Base-by-base conservation (phyloP, 2,888 invertebrate genomes). In the Campoletis raptor region DNA sequence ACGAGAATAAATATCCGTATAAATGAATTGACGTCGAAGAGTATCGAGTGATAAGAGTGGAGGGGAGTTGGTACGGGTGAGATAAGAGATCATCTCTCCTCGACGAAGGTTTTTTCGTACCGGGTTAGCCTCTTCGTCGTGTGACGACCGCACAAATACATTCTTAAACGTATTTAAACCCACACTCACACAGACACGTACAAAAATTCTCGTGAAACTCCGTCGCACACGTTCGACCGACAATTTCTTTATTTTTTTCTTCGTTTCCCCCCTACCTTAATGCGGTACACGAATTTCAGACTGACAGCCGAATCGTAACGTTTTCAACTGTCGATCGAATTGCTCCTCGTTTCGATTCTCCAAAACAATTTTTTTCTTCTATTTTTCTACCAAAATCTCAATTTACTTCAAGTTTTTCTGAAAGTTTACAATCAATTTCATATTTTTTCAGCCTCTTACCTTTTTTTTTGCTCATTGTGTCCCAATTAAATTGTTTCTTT, bases 201-300 rank as follows among this genome's bases (percentile, higher is more conserved):
- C 67, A 66, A 24, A 30, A 30, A 48, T 72, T 42, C 24, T 61
- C 57, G 69, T 24, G 64, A 77, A 77, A 67, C 78, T 78, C 70
- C 77, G 85, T 82, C 82, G 54, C 81, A 74, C 83, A 77, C 81
- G 77, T 57, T 83, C 83, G 45, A 70, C 77, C 83, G 77, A 86
- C 78, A 73, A 83, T 83, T 73, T 66, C 54, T 72, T 21, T 81
- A 70, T 80, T 69, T 74, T 79, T 74, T 79, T 67, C 42, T 57
- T 52, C 52, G 5, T 66, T 45, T 36, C 67, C 61, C 69, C 72
- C 67, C 45, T 77, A 54, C 78, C 69, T 52, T 18, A 21, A 52
- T 78, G 64, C 73, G 40, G 70, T 78, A 81, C 10, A 73, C 67
- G 69, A 84, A 81, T 83, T 81, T 83, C 64, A 36, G 21, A 83